Conservation (phyloP, 2,797 vertebrate genomes). For the Acipenser ruthenus region DNA sequence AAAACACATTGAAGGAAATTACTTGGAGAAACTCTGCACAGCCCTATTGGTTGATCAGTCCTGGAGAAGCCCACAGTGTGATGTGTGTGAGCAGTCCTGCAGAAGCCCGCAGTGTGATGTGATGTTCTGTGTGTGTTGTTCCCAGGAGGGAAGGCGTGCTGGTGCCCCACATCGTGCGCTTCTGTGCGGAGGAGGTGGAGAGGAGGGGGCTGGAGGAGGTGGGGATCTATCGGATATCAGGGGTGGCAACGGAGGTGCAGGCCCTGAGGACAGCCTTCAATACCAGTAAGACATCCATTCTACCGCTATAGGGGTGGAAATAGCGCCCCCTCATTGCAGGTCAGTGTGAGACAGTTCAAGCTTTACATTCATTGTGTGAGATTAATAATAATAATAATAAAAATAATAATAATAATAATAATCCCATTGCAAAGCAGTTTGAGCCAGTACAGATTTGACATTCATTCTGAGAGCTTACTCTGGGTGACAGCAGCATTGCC, state of each 20-base stretch:
- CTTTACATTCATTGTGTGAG: not conserved
- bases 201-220: slow-evolving; percentile 56
- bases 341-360: slow-evolving; percentile 6
- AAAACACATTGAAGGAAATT: not conserved
- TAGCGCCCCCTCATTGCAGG: too few species aligned
- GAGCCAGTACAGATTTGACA: too few species aligned
- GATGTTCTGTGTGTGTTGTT: not conserved
- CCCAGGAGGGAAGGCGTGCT: slow-evolving; percentile 55
- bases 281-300: slow-evolving; percentile 47
- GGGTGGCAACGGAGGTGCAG: slow-evolving; percentile 44
- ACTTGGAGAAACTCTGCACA: too few species aligned
- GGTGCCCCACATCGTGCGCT: slow-evolving; percentile 60
- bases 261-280: slow-evolving; percentile 51
- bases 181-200: slow-evolving; percentile 61
- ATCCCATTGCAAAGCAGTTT: too few species aligned
- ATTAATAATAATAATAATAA: not conserved
- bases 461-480: too few species aligned
- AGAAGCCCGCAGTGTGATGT: not conserved
- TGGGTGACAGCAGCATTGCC: not conserved
- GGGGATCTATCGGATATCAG: slow-evolving; percentile 64
- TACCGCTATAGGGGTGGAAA: too few species aligned
- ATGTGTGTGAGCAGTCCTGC: not conserved
- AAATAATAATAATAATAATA: too few species aligned
- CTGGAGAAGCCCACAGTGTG: not conserved
- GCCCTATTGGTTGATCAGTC: too few species aligned